Percentiles rank a stretch among this genome's conserved stretches.
Conservation (phyloP, 2,888 invertebrate genomes). For the Melolontha melolontha region DNA sequence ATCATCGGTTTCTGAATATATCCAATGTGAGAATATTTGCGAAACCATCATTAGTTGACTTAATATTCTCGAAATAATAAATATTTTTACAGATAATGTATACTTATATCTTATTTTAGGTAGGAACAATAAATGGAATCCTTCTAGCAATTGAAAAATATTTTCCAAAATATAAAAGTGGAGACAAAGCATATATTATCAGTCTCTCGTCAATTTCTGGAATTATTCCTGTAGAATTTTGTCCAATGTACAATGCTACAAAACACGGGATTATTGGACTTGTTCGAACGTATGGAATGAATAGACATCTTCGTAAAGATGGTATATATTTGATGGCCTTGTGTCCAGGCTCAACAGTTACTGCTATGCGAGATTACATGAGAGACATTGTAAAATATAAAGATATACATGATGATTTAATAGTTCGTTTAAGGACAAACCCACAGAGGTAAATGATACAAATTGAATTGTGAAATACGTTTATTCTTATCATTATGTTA, state of each 20-base stretch:
- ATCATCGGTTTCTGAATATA: too few species aligned
- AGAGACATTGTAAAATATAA: conserved; percentile 2
- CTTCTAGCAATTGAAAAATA: conserved; percentile 21
- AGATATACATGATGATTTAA: conserved; percentile 12
- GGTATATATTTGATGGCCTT: conserved; percentile 12
- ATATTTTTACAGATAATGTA: too few species aligned
- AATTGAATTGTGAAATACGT: background rate
- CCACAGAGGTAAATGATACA: background rate
- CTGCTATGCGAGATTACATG: conserved; percentile 12
- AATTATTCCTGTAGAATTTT: background rate
- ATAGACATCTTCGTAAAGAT: conserved; percentile 10
- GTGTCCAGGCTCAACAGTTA: conserved; percentile 6
- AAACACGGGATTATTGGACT: conserved; percentile 25
- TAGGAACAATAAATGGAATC: conserved; percentile 10
- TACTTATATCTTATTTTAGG: background rate
- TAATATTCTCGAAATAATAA: too few species aligned
- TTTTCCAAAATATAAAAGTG: conserved; percentile 20
- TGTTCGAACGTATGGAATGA: conserved; percentile 17
- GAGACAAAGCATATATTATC: conserved; percentile 16
- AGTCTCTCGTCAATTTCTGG: conserved; percentile 16
- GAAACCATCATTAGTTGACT: too few species aligned
- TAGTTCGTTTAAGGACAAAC: background rate
- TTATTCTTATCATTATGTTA: background rate
- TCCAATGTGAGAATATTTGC: too few species aligned
- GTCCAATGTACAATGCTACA: conserved; percentile 16